These are phyloP conservation scores for Stigmatopora nigra DNA, from an alignment of 2,113 vertebrate species.

Conservation along the genomic window DNA sequence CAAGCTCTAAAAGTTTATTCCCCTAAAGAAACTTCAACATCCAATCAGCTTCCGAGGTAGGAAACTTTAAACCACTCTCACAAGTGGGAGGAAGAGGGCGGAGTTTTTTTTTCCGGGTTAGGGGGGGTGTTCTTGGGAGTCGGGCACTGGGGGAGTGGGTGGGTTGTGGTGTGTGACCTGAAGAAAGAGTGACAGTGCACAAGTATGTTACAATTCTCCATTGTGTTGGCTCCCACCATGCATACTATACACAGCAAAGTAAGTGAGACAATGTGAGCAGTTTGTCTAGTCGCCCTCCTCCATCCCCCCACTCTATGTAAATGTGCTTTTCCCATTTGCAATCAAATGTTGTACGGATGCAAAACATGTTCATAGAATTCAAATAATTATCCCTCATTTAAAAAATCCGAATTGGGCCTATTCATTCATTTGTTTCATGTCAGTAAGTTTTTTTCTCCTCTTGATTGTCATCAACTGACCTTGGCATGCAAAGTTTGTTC, in stretches of 20 bases:
- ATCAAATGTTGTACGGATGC: background rate
- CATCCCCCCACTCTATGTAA: background rate
- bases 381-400: too few relatives aligned
- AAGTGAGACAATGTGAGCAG: constrained; percentile 2
- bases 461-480: too few relatives aligned
- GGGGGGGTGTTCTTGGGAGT: background rate
- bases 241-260: constrained; percentile 14
- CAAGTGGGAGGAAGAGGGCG: constrained; percentile 28
- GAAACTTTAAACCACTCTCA: constrained; percentile 72
- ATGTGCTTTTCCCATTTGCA: background rate
- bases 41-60: constrained; percentile 58
- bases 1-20: constrained; percentile 48
- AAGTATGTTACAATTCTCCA: constrained; percentile 18
- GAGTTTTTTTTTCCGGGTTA: constrained; percentile 5
- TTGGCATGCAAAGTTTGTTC: too few relatives aligned
- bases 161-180: constrained; percentile 17
- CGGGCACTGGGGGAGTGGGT: background rate
- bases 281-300: background rate
- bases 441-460: too few relatives aligned
- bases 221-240: constrained; percentile 33
- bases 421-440: too few relatives aligned
- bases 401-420: too few relatives aligned
- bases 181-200: constrained; percentile 28
- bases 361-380: background rate
- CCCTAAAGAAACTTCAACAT: constrained; percentile 40